Evolutionary conservation across 2,113 vertebrate species (phyloP).

Genomic region (Tauraco erythrolophus): DNA sequence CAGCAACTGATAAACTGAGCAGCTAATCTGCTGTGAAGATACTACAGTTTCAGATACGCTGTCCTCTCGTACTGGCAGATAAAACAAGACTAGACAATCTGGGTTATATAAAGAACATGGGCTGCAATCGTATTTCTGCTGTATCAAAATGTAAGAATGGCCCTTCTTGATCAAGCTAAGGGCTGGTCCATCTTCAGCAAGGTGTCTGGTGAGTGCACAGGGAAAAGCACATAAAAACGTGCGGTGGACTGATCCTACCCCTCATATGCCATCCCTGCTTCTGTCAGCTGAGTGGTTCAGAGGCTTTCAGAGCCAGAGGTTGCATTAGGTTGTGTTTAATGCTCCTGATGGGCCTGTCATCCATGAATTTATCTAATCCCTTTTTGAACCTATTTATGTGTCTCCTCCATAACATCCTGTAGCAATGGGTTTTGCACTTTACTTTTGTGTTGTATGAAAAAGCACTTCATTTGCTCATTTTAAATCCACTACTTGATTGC

Average conservation of each 20-base stretch:
- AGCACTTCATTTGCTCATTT: background rate
- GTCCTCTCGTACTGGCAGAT: background rate
- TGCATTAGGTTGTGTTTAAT: conserved; percentile 31
- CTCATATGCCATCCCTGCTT: background rate
- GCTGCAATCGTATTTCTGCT: background rate
- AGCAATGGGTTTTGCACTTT: background rate
- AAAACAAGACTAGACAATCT: background rate
- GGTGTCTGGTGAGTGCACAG: background rate
- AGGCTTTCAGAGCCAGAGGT: background rate
- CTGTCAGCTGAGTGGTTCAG: background rate
- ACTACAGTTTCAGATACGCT: background rate
- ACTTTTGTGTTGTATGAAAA: background rate
- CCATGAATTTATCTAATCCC: conserved; percentile 12
- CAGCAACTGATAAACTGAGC: background rate
- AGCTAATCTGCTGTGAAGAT: background rate
- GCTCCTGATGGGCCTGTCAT: background rate
- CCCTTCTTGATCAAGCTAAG: background rate
- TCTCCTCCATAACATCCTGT: background rate
- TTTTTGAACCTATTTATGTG: conserved; percentile 5
- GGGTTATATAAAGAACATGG: background rate
- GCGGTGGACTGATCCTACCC: background rate
- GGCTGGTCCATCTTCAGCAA: background rate
- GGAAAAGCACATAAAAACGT: rapidly evolving
- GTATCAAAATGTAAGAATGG: background rate
- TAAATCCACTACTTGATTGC: background rate